These are phyloP conservation scores for Invenusta paracnida DNA, from an alignment of 2,888 invertebrate genomes.

Conservation along the genomic window DNA sequence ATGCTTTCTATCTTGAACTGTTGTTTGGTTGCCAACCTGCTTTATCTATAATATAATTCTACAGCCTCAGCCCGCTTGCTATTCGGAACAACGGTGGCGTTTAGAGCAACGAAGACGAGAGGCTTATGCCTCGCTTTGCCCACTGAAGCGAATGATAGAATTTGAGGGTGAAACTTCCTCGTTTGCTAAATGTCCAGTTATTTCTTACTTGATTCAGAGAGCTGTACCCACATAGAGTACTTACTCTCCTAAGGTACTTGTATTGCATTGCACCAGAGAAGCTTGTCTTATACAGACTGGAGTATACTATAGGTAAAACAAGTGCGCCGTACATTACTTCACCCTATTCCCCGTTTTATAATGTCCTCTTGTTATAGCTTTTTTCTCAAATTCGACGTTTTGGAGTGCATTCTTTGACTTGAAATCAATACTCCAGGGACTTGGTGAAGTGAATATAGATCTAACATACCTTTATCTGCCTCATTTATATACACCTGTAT, in stretches of 20 bases:
- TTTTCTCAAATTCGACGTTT: neutral
- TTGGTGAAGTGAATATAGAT: neutral
- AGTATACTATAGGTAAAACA: no score
- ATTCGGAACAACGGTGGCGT: no score
- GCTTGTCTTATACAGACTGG: neutral
- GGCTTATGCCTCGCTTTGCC: neutral
- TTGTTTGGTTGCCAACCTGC: no score
- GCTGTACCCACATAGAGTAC: no score
- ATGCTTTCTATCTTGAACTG: no score
- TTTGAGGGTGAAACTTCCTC: neutral
- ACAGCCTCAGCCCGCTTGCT: no score
- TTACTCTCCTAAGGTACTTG: no score
- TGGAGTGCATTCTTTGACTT: constrained; percentile 16
- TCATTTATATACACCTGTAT: neutral
- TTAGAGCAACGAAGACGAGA: neutral
- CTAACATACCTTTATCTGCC: neutral
- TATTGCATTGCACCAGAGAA: no score
- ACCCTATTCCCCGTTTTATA: neutral
- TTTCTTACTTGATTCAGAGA: no score
- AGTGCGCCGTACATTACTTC: no score
- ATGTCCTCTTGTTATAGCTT: neutral
- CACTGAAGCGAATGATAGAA: constrained; percentile 3
- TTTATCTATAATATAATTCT: no score
- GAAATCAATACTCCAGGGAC: constrained; percentile 10
- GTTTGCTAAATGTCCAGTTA: neutral